A percentile compares a stretch with the other conserved stretches of the same genome.
Evolutionary conservation across 2,888 invertebrate species (phyloP).

Genomic region (Epinotia bilunana): DNA sequence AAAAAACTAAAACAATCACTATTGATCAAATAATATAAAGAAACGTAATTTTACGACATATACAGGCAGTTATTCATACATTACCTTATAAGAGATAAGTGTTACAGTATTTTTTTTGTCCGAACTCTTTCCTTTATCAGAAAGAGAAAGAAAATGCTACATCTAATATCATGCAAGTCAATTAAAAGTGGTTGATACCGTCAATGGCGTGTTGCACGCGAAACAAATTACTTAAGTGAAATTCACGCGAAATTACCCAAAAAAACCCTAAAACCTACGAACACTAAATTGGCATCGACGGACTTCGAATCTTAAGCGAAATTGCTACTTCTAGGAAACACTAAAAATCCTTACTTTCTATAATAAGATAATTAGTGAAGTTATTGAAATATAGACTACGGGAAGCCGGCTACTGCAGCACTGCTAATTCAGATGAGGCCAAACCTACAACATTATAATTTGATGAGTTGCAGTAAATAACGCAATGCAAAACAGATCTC

Average conservation of each 20-base stretch:
- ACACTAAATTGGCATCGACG: constrained; percentile 34
- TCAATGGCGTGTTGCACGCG: constrained; percentile 43
- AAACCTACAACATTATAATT: too few relatives aligned
- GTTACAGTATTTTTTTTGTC: not conserved
- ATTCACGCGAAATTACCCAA: constrained; percentile 38
- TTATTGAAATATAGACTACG: not conserved
- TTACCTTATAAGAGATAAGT: not conserved
- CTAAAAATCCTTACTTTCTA: not conserved
- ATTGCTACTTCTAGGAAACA: constrained; percentile 32
- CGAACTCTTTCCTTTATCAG: not conserved
- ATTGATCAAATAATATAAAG: too few relatives aligned
- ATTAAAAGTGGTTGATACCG: constrained; percentile 41
- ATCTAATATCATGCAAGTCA: constrained; percentile 39
- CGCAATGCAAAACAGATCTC: too few relatives aligned
- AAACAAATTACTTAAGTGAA: constrained; percentile 40
- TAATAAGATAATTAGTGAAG: not conserved
- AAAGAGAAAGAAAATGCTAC: constrained; percentile 24
- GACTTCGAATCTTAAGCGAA: constrained; percentile 26
- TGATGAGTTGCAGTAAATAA: too few relatives aligned
- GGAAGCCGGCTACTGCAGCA: not conserved
- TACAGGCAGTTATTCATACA: not conserved
- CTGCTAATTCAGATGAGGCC: too few relatives aligned
- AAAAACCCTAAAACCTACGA: constrained; percentile 38
- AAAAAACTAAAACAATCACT: too few relatives aligned
- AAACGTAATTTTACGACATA: too few relatives aligned